phyloP scores from a whole-genome alignment of 2,888 invertebrate species.

The Pammene aurita region DNA sequence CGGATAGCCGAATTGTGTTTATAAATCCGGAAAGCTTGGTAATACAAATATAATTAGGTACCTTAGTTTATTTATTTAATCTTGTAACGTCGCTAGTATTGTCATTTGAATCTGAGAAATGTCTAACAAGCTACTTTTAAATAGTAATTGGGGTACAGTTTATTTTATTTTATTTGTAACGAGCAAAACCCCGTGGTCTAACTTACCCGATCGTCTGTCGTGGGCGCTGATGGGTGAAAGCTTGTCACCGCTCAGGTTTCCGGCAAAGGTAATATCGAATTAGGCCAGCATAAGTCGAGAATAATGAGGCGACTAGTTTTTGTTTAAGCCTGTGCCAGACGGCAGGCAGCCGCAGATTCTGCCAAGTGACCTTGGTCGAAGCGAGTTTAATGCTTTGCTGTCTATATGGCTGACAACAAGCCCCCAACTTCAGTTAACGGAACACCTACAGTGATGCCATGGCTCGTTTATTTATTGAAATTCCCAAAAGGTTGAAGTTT shows the following conservation, averaged over 20 bases:
- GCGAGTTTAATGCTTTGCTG: too few relatives aligned
- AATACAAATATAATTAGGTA: too few relatives aligned
- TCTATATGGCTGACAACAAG: too few relatives aligned
- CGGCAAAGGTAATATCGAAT: conserved; percentile 33
- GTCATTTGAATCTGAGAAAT: background rate
- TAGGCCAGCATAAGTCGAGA: conserved; percentile 32
- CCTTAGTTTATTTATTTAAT: too few relatives aligned
- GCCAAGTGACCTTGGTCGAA: too few relatives aligned
- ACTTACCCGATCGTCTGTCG: conserved; percentile 17
- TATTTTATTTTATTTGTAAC: conserved; percentile 13
- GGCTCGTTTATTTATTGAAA: too few relatives aligned
- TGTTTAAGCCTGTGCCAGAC: too few relatives aligned
- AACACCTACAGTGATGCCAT: too few relatives aligned
- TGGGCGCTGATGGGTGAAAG: conserved; percentile 34
- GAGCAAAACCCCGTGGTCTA: conserved; percentile 23
- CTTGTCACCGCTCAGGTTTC: conserved; percentile 32
- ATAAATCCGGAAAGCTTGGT: background rate
- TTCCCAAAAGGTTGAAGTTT: too few relatives aligned
- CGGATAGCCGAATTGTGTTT: background rate
- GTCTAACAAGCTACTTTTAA: background rate
- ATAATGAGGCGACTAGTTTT: conserved; percentile 31
- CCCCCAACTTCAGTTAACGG: too few relatives aligned
- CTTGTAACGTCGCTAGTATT: too few relatives aligned
- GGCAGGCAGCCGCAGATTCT: too few relatives aligned
- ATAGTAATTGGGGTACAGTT: conserved; percentile 6